Evolutionary conservation across 2,113 vertebrate species (phyloP), one percentile per base, ranked within the genome.

Genomic region (Bucco capensis): DNA sequence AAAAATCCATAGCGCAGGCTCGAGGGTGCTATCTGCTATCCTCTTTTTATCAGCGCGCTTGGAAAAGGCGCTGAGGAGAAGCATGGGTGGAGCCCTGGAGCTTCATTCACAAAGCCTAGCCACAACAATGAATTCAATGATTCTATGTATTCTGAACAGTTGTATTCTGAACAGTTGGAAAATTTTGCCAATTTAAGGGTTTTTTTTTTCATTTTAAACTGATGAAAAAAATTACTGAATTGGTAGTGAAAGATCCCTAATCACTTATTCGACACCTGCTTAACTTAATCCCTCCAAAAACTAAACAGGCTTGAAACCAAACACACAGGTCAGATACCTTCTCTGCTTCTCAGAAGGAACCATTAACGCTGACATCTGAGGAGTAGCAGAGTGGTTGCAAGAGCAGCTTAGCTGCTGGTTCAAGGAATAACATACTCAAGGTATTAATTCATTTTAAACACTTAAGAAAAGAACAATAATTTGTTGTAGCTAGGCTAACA

Each of bases 251-350:
- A 94, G 27, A 87, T 27, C 56, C 23, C 15, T 0, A 37, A 27
- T 37, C 60, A 77, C 12, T 77, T 57, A 61, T 15, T 89, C 65
- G n/a, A n/a, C 46, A 83, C 22, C 33, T 67, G 50, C 51, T 93
- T 81, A 78, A 70, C 12, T 8, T 25, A 51, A 87, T 74, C 33
- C 23, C 42, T 81, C 70, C 47, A 77, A 80, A 84, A 93, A 49
- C 37, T 54, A 37, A 74, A 50, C 31, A 78, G 35, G 35, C 35
- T 75, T 75, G 80, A 90, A 89, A 86, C 37, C 28, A 83, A 81
- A 71, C 47, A 38, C 40, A 40, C 1, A 67, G 44, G 42, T 75
- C 83, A 78, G 57, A 71, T 37, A 44, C 28, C 7, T 73, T 54
- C 37, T 33, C 57, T 75, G 38, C n/a, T 87, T 38, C 28, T 75